phyloP scores from a whole-genome alignment of 2,113 vertebrate species.

The Nesogale talazaci region DNA sequence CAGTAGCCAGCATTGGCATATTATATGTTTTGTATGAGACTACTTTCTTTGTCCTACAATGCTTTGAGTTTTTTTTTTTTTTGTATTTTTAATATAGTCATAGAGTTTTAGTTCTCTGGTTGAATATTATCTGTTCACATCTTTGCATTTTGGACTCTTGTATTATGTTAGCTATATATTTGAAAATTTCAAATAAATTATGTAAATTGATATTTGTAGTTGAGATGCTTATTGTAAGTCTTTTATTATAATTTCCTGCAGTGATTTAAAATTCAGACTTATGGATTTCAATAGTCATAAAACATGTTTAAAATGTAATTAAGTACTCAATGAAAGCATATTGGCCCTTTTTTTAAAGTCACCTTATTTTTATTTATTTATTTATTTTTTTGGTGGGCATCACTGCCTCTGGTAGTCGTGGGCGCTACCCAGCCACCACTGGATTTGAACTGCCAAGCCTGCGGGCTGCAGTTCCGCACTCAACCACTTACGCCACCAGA shows the following conservation, averaged over 20 bases:
- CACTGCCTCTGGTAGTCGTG: too few species aligned
- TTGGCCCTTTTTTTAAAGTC: neutral
- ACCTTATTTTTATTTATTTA: neutral
- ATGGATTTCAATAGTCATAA: neutral
- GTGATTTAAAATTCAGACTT: conserved; percentile 7
- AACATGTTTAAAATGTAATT: neutral
- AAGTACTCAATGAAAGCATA: neutral
- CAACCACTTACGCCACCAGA: too few species aligned
- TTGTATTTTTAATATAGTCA: neutral
- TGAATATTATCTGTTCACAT: neutral
- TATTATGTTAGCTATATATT: conserved; percentile 21
- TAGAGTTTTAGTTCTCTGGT: neutral
- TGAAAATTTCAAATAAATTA: conserved; percentile 1
- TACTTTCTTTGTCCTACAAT: neutral
- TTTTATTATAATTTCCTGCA: neutral
- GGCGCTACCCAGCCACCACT: too few species aligned
- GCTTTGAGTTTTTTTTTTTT: too few species aligned
- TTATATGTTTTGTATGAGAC: neutral
- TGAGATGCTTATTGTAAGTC: conserved; percentile 22
- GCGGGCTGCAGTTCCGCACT: too few species aligned
- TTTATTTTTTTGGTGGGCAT: too few species aligned
- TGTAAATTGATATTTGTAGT: conserved; percentile 7
- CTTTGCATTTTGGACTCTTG: neutral
- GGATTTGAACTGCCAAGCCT: too few species aligned
- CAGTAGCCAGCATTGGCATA: neutral